Evolutionary conservation across 2,888 invertebrate species (phyloP), one percentile per base, ranked within the genome.

Genomic region (Odontomyia ornata): DNA sequence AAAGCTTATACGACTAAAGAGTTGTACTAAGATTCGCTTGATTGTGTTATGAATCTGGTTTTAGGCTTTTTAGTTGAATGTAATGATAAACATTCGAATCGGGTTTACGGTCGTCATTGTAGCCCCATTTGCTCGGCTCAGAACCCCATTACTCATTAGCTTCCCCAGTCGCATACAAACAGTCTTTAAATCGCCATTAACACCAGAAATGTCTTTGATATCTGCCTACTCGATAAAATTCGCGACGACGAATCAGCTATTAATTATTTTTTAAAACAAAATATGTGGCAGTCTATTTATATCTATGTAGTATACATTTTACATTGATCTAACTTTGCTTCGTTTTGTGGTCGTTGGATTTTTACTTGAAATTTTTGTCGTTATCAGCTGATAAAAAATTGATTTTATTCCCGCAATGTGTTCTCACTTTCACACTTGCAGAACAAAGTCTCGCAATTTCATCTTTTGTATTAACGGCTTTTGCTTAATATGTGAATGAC

Each of bases 331-430:
- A 36, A 4, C 30, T 65, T 21, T 69, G 23, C 46, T 47, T 18
- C n/a, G 23, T 69, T 47, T 18, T 13, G 69, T 69, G 46, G 46
- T 46, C 60, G 15, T 47, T 43, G n/a, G 21, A n/a, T 47, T 23
- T 69, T 47, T 69, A n/a, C 15, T 23, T 25, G 9, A 69, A 69
- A 47, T 69, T 43, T 69, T 30, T 25, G 30, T 69, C 30, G 69
- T 69, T 69, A 69, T 69, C 69, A 47, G 47, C 30, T 28, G 72
- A 72, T 72, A 56, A 36, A 36, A 72, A 72, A 72, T 72, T 72
- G 21, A 56, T 72, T 18, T 72, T 56, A 25, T 27, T 72, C 30
- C 3, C n/a, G 21, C n/a, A 9, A 25, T 23, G 69, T 69, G 69
- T 69, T 69, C 30, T 47, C 9, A 47, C 25, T 30, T 69, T 47